A percentile compares a stretch with the other conserved stretches of the same genome.
phyloP scores from a whole-genome alignment of 2,113 vertebrate species.

The Rhadina sibilatrix region DNA sequence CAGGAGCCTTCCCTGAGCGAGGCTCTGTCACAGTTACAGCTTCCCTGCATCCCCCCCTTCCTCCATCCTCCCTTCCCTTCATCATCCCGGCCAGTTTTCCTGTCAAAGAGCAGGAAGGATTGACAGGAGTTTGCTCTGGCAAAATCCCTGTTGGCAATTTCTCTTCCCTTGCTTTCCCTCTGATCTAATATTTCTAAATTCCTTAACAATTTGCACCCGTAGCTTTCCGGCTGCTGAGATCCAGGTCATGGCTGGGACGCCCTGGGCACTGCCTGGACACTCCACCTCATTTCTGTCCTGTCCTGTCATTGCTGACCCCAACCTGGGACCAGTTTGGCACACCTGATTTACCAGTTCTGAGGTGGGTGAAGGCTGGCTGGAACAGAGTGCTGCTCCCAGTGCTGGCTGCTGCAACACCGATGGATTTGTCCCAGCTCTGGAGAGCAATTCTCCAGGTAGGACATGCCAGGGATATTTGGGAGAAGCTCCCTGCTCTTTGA shows the following conservation, averaged over 20 bases:
- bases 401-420: neutral
- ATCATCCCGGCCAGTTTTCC: neutral
- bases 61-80: neutral
- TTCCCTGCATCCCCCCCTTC: neutral
- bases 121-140: neutral
- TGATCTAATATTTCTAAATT: neutral
- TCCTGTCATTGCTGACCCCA: neutral
- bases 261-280: neutral
- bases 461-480: neutral
- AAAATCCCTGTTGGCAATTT: neutral
- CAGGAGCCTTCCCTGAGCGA: neutral
- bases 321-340: neutral
- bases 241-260: neutral
- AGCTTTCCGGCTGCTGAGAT: neutral
- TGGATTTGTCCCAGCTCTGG: neutral
- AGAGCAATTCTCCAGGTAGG: neutral
- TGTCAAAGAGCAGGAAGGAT: neutral
- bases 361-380: neutral
- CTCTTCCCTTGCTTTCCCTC: neutral
- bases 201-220: fast-evolving
- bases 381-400: neutral
- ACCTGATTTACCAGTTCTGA: neutral
- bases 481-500: neutral
- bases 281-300: neutral
- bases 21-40: neutral